A percentile compares a stretch with the other conserved stretches of the same genome.
Evolutionary conservation across 2,888 invertebrate genomes (phyloP).

Genomic region (Crepidodera aurea): DNA sequence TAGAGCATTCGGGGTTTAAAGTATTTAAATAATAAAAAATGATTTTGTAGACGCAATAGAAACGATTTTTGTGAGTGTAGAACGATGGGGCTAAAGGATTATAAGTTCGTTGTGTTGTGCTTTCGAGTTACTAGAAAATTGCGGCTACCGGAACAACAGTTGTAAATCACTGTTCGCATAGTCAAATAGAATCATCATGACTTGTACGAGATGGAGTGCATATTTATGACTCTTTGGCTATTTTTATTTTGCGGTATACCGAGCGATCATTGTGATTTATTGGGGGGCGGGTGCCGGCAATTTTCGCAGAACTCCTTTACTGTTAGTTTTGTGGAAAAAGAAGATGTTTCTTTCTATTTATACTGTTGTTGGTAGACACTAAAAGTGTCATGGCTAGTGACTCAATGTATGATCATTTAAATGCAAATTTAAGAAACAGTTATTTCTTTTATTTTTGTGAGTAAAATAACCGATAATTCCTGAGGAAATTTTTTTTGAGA

Average conservation of each 20-base stretch:
- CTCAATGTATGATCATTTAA: too few relatives aligned
- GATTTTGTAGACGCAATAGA: too few relatives aligned
- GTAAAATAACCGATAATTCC: too few relatives aligned
- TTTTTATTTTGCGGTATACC: slow-evolving; percentile 44
- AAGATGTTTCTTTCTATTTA: background rate
- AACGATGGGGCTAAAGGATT: slow-evolving; percentile 23
- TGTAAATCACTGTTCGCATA: slow-evolving; percentile 40
- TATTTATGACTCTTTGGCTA: slow-evolving; percentile 42
- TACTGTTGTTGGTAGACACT: background rate
- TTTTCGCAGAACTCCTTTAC: slow-evolving; percentile 16
- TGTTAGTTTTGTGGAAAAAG: background rate
- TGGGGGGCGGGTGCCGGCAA: slow-evolving; percentile 26
- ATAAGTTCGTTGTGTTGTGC: slow-evolving; percentile 22
- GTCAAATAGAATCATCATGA: slow-evolving; percentile 42
- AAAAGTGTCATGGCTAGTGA: too few relatives aligned
- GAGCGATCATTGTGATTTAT: slow-evolving; percentile 39
- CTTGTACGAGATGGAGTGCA: slow-evolving; percentile 21
- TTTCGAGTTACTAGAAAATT: slow-evolving; percentile 38
- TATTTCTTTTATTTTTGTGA: too few relatives aligned
- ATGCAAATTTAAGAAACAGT: too few relatives aligned
- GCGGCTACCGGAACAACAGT: slow-evolving; percentile 38
- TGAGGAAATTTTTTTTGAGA: too few relatives aligned
- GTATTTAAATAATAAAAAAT: too few relatives aligned
- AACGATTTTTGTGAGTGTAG: background rate
- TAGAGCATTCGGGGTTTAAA: too few relatives aligned